A percentile compares a stretch with the other conserved stretches of the same genome.
Evolutionary conservation across 2,888 invertebrate genomes (phyloP).

Genomic region (Meganola albula): DNA sequence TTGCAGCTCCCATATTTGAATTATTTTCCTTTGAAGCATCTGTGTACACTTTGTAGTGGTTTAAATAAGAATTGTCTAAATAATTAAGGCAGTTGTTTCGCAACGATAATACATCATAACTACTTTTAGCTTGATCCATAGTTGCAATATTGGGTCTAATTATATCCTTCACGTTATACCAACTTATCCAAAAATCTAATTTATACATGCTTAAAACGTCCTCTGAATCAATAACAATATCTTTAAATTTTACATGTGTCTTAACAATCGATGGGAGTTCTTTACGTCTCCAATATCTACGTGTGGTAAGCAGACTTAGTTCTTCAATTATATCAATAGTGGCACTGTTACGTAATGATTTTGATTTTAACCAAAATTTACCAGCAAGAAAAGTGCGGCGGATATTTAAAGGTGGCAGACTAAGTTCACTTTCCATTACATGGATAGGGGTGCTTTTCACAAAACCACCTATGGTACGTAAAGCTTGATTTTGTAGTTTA

Average conservation of each 20-base stretch:
- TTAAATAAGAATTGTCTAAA: background rate
- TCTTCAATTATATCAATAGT: background rate
- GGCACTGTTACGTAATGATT: background rate
- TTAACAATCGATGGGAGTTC: background rate
- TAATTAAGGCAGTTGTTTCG: background rate
- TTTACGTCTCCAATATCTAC: background rate
- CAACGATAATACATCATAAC: background rate
- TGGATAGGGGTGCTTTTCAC: conserved; percentile 3
- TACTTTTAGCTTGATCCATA: background rate
- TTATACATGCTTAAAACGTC: background rate
- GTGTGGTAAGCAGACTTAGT: no score
- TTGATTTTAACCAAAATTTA: background rate
- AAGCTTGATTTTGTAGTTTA: background rate
- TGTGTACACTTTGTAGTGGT: background rate
- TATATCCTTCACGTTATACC: background rate
- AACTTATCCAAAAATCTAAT: background rate
- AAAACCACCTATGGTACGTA: conserved; percentile 1
- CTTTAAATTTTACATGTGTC: background rate
- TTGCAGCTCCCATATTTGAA: background rate
- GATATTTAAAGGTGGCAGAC: background rate
- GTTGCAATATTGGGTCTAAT: background rate
- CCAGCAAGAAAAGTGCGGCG: background rate
- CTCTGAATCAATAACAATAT: background rate
- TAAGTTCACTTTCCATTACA: background rate
- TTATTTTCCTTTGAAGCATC: background rate